phyloP scores from a whole-genome alignment of 2,113 vertebrate genomes.

The Callipepla californica region DNA sequence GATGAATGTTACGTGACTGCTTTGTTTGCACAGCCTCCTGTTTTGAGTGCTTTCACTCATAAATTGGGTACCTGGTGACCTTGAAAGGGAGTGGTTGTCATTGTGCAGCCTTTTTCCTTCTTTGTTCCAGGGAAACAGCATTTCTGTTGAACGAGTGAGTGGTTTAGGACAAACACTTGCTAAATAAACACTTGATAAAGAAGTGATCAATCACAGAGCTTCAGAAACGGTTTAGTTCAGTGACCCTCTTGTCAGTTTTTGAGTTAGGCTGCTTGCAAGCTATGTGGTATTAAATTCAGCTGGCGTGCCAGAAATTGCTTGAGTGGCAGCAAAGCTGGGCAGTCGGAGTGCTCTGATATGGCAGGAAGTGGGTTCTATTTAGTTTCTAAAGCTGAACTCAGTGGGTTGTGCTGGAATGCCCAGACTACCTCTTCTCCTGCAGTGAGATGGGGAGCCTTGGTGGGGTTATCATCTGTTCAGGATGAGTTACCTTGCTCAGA shows the following conservation, averaged over 20 bases:
- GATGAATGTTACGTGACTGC: background rate
- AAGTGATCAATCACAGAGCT: background rate
- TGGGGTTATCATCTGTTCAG: background rate
- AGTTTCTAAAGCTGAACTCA: background rate
- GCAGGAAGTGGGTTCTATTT: background rate
- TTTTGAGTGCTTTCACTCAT: background rate
- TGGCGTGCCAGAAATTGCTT: background rate
- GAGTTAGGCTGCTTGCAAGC: background rate
- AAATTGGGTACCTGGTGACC: background rate
- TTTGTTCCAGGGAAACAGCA: background rate
- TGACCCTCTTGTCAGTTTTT: background rate
- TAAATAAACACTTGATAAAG: background rate
- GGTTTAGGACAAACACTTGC: background rate
- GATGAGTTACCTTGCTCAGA: background rate
- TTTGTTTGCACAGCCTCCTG: background rate
- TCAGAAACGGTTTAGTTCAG: background rate
- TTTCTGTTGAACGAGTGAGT: background rate
- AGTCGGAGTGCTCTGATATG: background rate
- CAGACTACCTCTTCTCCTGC: background rate
- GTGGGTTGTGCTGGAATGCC: background rate
- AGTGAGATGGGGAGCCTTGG: background rate
- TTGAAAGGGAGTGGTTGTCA: slow-evolving; percentile 27
- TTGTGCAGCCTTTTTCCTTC: background rate
- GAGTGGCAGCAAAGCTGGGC: background rate
- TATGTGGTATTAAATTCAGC: background rate